A percentile compares a stretch with the other conserved stretches of the same genome.
Conservation (phyloP, 1,140 invertebrate genomes). For the Pteromalus puparum region DNA sequence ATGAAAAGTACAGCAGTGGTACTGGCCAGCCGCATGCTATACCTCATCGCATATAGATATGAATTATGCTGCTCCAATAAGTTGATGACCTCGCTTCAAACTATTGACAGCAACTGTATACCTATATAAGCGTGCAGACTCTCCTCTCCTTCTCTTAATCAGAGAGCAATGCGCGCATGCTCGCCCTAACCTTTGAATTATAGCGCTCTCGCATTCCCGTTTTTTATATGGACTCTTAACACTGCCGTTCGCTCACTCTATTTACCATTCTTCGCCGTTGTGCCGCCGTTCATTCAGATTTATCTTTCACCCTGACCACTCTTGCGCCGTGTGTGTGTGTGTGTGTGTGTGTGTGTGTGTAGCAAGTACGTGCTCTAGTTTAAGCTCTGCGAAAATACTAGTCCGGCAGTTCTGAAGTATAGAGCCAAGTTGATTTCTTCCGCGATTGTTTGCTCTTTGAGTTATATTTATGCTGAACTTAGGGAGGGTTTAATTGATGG, state of each 20-base stretch:
- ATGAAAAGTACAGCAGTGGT: background rate
- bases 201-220: background rate
- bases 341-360: no score
- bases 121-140: no score
- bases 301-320: constrained; percentile 8
- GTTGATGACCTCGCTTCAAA: constrained; percentile 38
- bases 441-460: background rate
- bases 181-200: constrained; percentile 34
- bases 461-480: no score
- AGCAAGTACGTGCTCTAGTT: no score
- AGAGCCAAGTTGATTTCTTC: background rate
- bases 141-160: background rate
- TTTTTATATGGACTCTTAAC: background rate
- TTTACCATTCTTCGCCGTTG: background rate
- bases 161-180: background rate
- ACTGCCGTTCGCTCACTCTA: background rate
- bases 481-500: no score
- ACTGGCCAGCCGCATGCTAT: background rate
- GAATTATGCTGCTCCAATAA: constrained; percentile 44
- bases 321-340: background rate
- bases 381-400: no score
- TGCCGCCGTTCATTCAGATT: constrained; percentile 19
- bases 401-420: background rate
- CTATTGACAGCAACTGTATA: background rate
- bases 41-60: constrained; percentile 39